Base-by-base conservation (phyloP, 2,888 invertebrate species). In the Euplagia quadripunctaria region DNA sequence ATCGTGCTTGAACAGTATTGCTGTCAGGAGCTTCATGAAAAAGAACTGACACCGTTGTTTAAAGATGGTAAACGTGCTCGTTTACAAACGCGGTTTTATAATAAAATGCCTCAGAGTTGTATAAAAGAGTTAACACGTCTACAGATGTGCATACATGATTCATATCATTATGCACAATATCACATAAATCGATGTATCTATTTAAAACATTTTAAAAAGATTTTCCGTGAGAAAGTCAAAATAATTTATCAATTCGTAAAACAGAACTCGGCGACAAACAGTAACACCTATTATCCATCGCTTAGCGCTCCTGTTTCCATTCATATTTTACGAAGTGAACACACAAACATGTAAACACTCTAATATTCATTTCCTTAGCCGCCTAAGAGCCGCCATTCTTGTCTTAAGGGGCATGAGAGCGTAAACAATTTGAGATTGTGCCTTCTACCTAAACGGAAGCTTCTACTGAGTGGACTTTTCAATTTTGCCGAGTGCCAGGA, bases 401-500 rank as follows among this genome's bases (percentile, higher is more conserved):
- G 87, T 89, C 85, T 89, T 87, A 86, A 92, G 86, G 84, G 90
- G 90, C 89, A 92, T 81, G 86, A 91, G 88, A 90, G 90, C 91
- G 91, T 90, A 91, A 91, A 92, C 91, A 91, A 92, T 92, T 93
- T 91, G 87, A 89, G 90, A 93, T 91, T 91, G 91, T 91, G 88
- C 91, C 89, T 89, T 87, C 85, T 85, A 89, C 88, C 89, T 90
- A 89, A 92, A 87, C 91, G 90, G 89, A 91, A 92, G 89, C 89
- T 89, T 82, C 86, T 87, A 88, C 90, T 88, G 86, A 93, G 93
- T 93, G 90, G 92, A 92, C 93, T 94, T 94, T 94, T 93, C 93
- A 94, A 94, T 94, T 94, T 94, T 90, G 90, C 89, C 93, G 91
- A 94, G 94, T 94, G 94, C 93, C 87, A 87, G 86, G 91, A 91